A percentile compares a stretch with the other conserved stretches of the same genome.
These are phyloP conservation scores for Brachypteracias leptosomus DNA, from an alignment of 2,113 vertebrate genomes.

Conservation along the genomic window DNA sequence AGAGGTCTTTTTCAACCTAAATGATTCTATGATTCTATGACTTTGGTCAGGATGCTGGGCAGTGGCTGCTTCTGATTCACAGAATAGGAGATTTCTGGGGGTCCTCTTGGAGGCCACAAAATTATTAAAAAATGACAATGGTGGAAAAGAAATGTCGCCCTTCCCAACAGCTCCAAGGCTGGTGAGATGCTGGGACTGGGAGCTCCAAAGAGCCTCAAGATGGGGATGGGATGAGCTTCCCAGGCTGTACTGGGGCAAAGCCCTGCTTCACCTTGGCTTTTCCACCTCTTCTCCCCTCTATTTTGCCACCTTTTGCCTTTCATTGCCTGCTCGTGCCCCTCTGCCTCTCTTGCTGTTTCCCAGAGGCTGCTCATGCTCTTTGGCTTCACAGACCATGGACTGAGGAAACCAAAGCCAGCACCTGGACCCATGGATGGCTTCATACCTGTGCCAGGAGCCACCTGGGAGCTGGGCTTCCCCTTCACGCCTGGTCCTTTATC, in stretches of 20 bases:
- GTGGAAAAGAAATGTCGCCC: neutral
- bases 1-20: no score
- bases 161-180: neutral
- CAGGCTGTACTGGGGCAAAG: neutral
- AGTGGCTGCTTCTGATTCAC: neutral
- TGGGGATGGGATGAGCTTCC: neutral
- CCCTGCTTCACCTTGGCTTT: neutral
- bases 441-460: neutral
- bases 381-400: neutral
- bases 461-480: neutral
- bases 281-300: neutral
- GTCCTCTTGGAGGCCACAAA: neutral
- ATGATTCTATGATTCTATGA: no score
- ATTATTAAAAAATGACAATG: neutral
- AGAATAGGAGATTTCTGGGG: neutral
- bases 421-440: accelerated
- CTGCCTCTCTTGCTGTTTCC: neutral
- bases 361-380: accelerated
- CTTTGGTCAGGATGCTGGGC: neutral
- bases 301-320: neutral
- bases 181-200: neutral
- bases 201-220: neutral
- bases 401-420: neutral
- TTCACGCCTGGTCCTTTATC: accelerated
- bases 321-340: neutral